Percentiles rank a stretch among this genome's conserved stretches.
phyloP scores from a whole-genome alignment of 2,113 vertebrate genomes.

The Labrus mixtus region DNA sequence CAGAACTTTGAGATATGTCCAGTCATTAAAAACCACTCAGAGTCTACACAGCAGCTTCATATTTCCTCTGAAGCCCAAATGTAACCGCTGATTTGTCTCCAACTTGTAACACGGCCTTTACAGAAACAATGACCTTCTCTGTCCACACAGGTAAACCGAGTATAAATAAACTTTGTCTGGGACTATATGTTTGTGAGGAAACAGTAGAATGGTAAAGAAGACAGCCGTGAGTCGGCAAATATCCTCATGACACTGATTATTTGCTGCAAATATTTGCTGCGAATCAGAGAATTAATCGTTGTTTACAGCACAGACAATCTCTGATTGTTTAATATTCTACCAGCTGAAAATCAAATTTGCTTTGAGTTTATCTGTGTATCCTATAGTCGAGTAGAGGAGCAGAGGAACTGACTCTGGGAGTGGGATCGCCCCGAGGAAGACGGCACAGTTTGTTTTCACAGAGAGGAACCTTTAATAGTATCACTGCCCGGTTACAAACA shows the following conservation, averaged over 20 bases:
- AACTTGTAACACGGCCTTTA: background rate
- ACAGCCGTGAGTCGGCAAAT: conserved; percentile 64
- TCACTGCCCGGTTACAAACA: background rate
- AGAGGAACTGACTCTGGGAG: background rate
- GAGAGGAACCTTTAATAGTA: background rate
- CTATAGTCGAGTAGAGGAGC: background rate
- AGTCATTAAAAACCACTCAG: too few species aligned
- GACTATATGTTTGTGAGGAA: conserved; percentile 14
- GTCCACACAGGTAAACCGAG: conserved; percentile 36
- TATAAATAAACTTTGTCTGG: conserved; percentile 16
- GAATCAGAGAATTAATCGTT: conserved; percentile 71
- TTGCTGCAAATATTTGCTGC: conserved; percentile 79
- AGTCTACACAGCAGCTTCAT: too few species aligned
- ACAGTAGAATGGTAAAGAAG: conserved; percentile 18
- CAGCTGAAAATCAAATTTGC: conserved; percentile 40
- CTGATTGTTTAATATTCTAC: conserved; percentile 68
- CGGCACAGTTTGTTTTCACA: background rate
- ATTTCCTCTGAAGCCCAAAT: too few species aligned
- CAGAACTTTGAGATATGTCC: too few species aligned
- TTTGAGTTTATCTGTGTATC: conserved; percentile 7
- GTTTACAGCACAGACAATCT: conserved; percentile 59
- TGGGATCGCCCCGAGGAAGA: background rate
- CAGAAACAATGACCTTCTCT: background rate
- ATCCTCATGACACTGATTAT: conserved; percentile 70
- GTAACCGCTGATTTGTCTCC: background rate